These are phyloP conservation scores for Menidia beryllina DNA, from an alignment of 2,113 vertebrate genomes.

Conservation along the genomic window DNA sequence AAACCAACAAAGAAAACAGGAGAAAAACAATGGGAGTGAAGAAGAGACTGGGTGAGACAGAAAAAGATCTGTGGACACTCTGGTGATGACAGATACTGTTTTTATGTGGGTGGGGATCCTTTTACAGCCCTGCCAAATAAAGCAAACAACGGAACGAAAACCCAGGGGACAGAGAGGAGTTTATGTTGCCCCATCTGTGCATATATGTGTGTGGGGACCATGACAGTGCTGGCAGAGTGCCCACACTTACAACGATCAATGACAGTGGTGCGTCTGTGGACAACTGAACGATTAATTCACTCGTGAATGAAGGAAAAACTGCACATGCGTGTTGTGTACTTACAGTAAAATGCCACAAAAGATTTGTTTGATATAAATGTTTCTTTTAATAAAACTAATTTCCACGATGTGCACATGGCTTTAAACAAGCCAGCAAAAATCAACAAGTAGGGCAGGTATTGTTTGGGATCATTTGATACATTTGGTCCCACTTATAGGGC, in stretches of 20 bases:
- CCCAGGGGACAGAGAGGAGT: constrained; percentile 56
- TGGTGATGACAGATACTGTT: constrained; percentile 72
- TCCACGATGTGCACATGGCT: constrained; percentile 23
- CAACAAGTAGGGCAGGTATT: constrained; percentile 69
- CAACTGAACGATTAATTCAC: constrained; percentile 41
- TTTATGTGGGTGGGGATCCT: constrained; percentile 71
- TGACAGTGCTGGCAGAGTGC: constrained; percentile 58
- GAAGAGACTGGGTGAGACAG: constrained; percentile 51
- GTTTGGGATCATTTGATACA: constrained; percentile 57
- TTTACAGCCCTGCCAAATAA: constrained; percentile 73
- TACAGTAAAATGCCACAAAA: background rate
- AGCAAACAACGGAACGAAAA: constrained; percentile 68
- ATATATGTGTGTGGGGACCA: constrained; percentile 44
- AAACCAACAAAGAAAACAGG: constrained; percentile 55
- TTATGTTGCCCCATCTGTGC: constrained; percentile 61
- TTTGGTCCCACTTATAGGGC: constrained; percentile 64
- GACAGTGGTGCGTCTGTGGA: constrained; percentile 33
- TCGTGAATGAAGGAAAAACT: constrained; percentile 25
- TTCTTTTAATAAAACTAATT: background rate
- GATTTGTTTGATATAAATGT: background rate
- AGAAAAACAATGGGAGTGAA: constrained; percentile 49
- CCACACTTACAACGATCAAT: constrained; percentile 53
- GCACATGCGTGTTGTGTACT: constrained; percentile 3
- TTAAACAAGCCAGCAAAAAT: constrained; percentile 27
- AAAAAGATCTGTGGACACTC: constrained; percentile 53